Evolutionary conservation across 2,888 invertebrate genomes (phyloP), one percentile per base, ranked within the genome.

Genomic region (Callinectes sapidus): DNA sequence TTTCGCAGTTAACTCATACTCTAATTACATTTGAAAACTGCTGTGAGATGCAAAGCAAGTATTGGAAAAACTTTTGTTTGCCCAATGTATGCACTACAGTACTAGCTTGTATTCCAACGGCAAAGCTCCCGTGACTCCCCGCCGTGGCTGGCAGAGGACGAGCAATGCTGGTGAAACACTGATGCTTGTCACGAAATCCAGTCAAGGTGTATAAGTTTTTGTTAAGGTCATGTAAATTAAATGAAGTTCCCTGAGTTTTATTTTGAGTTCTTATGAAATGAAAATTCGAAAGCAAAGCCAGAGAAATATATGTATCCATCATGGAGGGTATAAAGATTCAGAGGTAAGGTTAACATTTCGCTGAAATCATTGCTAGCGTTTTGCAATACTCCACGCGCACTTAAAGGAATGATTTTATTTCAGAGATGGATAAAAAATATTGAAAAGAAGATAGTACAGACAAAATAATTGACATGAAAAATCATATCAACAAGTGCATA

Each of bases 201-300:
- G 81, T 35, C 81, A 81, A 71, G 71, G 81, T 81, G 81, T 81
- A 35, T 81, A 81, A 81, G 81, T 81, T 81, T 81, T 81, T 81
- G 35, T 32, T 32, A 13, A 35, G 16, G 81, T 71, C 32, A 81
- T 81, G 81, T 35, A 81, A 81, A 81, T 81, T 32, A 81, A 81
- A n/a, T 81, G 81, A 81, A 81, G 32, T 81, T 81, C n/a, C 8
- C 81, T 16, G 71, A 71, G 10, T 71, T 71, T 71, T 71, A 71
- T 71, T n/a, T 71, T 71, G 71, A 23, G 71, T 71, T 71, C n/a
- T 18, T 71, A 71, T 71, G n/a, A 28, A 28, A 71, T 71, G 71
- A 23, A 71, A 71, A 71, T n/a, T 10, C 23, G 71, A 71, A 71
- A 18, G 10, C 71, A 71, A 71, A 71, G 71, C 1, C n/a, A 71